phyloP scores from a whole-genome alignment of 2,113 vertebrate genomes.

The Spermophilus dauricus region DNA sequence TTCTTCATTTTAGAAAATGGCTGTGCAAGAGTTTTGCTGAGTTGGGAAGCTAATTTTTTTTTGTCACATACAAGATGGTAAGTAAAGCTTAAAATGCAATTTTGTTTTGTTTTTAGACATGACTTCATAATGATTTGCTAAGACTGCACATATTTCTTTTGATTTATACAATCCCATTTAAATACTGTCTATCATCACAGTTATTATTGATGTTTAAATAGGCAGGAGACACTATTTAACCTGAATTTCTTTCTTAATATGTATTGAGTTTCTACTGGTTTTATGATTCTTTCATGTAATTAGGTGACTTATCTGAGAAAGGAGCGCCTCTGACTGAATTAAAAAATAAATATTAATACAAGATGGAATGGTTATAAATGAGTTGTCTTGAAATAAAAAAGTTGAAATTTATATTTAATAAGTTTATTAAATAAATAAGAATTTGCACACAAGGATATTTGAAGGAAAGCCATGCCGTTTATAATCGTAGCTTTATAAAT shows the following conservation, averaged over 20 bases:
- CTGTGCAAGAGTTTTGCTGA: not conserved
- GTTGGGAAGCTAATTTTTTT: not conserved
- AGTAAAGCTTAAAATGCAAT: not conserved
- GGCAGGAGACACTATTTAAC: conserved; percentile 35
- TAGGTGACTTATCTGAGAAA: conserved; percentile 56
- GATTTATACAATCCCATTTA: conserved; percentile 35
- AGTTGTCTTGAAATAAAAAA: conserved; percentile 51
- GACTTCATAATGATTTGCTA: conserved; percentile 57
- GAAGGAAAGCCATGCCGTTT: conserved; percentile 35
- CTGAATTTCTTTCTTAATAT: conserved; percentile 61
- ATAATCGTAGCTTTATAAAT: conserved; percentile 5
- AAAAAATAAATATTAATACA: conserved; percentile 58
- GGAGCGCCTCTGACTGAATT: not conserved
- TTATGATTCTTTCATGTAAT: conserved; percentile 68
- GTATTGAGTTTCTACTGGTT: conserved; percentile 32
- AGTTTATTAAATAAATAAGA: not conserved
- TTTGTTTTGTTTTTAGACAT: not conserved
- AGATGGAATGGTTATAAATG: not conserved
- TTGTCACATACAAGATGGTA: not conserved
- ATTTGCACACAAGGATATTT: conserved; percentile 4
- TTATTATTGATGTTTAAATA: conserved; percentile 52
- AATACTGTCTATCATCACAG: conserved; percentile 19
- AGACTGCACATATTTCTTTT: conserved; percentile 48
- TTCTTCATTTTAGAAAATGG: conserved; percentile 7
- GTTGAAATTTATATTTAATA: conserved; percentile 59